Percentiles rank a stretch among this genome's conserved stretches.
Conservation (phyloP, 1,140 invertebrate genomes). For the Sarcophaga peregrina region DNA sequence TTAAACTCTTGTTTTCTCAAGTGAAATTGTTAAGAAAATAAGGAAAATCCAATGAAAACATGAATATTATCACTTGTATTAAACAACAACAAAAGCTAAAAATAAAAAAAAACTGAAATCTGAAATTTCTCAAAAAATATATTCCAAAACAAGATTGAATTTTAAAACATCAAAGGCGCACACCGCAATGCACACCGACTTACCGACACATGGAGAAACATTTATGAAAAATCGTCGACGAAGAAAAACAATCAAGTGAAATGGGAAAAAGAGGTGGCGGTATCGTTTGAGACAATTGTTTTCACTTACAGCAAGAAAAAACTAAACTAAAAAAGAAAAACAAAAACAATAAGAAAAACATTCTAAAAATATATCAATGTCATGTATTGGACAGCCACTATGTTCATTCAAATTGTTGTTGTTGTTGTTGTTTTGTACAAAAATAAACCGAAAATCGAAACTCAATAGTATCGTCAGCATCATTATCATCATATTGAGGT, state of each 20-base stretch:
- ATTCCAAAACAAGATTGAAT: not conserved
- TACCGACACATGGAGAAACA: conserved; percentile 22
- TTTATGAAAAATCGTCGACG: not conserved
- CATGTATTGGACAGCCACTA: not conserved
- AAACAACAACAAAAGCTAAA: not conserved
- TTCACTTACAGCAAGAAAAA: not conserved
- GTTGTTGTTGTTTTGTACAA: not conserved
- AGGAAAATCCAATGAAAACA: not conserved
- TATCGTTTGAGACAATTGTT: conserved; percentile 32
- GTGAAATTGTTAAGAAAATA: not conserved
- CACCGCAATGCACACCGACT: not conserved
- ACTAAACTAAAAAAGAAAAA: not conserved
- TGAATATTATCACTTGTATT: conserved; percentile 29
- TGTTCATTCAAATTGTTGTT: not conserved
- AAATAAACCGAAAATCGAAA: too few species aligned
- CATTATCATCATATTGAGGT: not conserved
- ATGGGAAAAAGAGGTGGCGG: not conserved
- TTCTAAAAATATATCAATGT: conserved; percentile 31
- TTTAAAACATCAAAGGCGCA: conserved; percentile 11
- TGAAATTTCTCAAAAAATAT: not conserved
- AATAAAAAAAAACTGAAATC: not conserved
- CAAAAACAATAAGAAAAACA: conserved; percentile 13
- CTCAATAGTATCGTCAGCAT: not conserved
- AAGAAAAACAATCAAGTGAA: conserved; percentile 5
- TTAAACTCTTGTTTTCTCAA: not conserved